Base-by-base conservation (phyloP, 2,888 invertebrate genomes). In the Cataglyphis albicans region DNA sequence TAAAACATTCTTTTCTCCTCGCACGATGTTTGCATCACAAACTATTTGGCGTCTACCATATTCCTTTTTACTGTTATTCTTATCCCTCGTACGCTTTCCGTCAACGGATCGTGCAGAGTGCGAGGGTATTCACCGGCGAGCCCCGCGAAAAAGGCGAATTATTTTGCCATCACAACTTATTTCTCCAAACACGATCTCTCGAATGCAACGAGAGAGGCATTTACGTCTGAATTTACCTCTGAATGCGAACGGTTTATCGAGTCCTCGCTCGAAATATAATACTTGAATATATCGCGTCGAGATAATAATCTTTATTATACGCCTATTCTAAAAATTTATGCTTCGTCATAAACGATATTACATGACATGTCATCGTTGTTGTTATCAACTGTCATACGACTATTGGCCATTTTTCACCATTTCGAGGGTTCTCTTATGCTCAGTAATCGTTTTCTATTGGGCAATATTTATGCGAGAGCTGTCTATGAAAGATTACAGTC, bases 61-160 rank as follows among this genome's bases (percentile, higher is more conserved):
- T 81, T 81, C 82, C 70, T 63, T 76, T 70, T n/a, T 63, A 75
- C 72, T 87, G 87, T 87, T 87, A 87, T 87, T 87, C 82, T 82
- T 85, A 76, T 65, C 48, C 74, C 74, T 65, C 25, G 78, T 48
- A 25, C 65, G 61, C 63, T 84, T 65, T 59, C 70, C 86, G 63
- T 67, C 86, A 82, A 81, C 81, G 80, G 68, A 44, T 82, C 80
- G 80, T 44, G 25, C 44, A 12, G 7, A 12, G 57, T 57, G 25
- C 18, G 32, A 35, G 25, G 25, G n/a, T 35, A 65, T 80, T 80
- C 78, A 59, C 25, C 25, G 18, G 59, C 21, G 25, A 35, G 44
- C 68, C 18, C 41, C 29, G 5, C 32, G 32, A 6, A 6, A 41
- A 44, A 67, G 15, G 7, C 35, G 81, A 83, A 83, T 84, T 82